phyloP scores from a whole-genome alignment of 1,140 invertebrate species.

The Caerostris extrusa region DNA sequence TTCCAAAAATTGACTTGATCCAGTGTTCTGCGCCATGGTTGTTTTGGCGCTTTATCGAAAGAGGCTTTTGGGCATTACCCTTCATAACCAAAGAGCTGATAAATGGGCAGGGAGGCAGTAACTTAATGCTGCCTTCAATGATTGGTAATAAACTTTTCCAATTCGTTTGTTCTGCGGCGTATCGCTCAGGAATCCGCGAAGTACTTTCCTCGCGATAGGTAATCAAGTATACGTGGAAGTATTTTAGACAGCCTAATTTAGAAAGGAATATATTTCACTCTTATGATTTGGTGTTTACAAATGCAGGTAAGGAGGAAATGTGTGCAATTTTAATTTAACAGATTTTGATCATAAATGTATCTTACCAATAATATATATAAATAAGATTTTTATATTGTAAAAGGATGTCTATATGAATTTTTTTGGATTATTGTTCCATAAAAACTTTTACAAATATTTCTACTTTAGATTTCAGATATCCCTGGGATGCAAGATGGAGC shows the following conservation, averaged over 20 bases:
- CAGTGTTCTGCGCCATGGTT: not conserved
- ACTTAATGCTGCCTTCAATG: slow-evolving; percentile 46
- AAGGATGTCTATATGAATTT: too few relatives aligned
- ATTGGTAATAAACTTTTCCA: slow-evolving; percentile 45
- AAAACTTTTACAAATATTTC: too few relatives aligned
- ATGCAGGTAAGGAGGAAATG: too few relatives aligned
- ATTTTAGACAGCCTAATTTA: not conserved
- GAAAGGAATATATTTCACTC: too few relatives aligned
- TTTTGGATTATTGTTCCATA: too few relatives aligned
- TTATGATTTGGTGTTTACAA: too few relatives aligned
- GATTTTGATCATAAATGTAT: too few relatives aligned
- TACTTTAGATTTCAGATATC: too few relatives aligned
- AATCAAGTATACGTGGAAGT: not conserved
- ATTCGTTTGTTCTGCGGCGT: slow-evolving; percentile 31
- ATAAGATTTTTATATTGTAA: too few relatives aligned
- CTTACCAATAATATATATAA: too few relatives aligned
- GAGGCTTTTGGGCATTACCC: slow-evolving; percentile 44
- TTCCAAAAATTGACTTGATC: not conserved
- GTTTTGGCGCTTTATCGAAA: slow-evolving; percentile 33
- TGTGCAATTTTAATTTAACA: too few relatives aligned
- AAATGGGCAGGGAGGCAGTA: slow-evolving; percentile 39
- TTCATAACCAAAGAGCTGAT: slow-evolving; percentile 51
- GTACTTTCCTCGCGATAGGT: not conserved
- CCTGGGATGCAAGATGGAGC: too few relatives aligned
- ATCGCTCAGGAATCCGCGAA: not conserved